Evolutionary conservation across 2,888 invertebrate species (phyloP), one percentile per base, ranked within the genome.

Genomic region (Timema cristinae): DNA sequence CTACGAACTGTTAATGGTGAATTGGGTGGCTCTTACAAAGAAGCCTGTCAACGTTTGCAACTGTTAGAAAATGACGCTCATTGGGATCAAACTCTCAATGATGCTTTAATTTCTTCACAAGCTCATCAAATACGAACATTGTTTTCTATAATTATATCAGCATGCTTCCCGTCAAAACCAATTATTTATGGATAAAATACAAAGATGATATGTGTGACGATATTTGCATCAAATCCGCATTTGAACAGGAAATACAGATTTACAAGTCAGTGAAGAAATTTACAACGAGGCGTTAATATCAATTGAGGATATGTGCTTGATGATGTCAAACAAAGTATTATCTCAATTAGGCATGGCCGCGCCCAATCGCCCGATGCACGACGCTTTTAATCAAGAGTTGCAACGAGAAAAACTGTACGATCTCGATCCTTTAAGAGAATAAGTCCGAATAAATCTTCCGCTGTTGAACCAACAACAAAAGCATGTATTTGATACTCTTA

Each of bases 1-100:
- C 71, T 82, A 66, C 73, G 80, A 79, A 82, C 81, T 72, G 79
- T 82, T 66, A 75, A 82, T 79, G 81, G 79, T 75, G 52, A 67
- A 75, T 13, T 79, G 68, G 80, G 76, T 74, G 75, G 59, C 48
- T 79, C 81, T 72, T 82, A 78, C 77, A 75, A 79, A 69, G 83
- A 83, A 81, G 83, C 81, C 32, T 32, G 59, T 59, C 59, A n/a
- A 59, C 59, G 13, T 11, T n/a, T 59, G 15, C 59, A 13, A 5
- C 9, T n/a, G 59, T 5, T 59, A 11, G 8, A 13, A 5, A 59
- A 59, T 59, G 59, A 13, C 9, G 5, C 59, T n/a, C n/a, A 59
- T 59, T 59, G 59, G 13, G n/a, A 59, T 59, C 5, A 59, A 4
- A 59, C 59, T 8, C 59, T 59, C 59, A 59, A 13, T 4, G 13